Base-by-base conservation (phyloP, 53 echinoderm and acorn worm genomes). In the Temnopleurus reevesii region DNA sequence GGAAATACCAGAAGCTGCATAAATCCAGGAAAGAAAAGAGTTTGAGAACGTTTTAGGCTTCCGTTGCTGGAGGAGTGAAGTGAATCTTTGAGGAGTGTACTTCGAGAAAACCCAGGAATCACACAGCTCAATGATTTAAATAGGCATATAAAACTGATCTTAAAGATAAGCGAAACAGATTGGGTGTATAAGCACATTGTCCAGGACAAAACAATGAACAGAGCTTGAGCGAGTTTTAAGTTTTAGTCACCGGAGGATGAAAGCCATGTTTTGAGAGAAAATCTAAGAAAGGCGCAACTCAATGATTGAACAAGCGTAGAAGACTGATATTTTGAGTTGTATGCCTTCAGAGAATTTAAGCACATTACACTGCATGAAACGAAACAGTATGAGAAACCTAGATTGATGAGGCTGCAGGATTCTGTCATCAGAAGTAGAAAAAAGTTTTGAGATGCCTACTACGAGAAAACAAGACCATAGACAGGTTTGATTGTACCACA, bases 1-100 rank as follows among this genome's bases (percentile, higher is more conserved):
- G 17, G 5, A 49, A 17, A 49, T 17, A 49, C 12, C 49, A 49
- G 49, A 13, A 12, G 17, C 12, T 49, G 56, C 25, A 56, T 3
- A 55, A 15, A 56, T 56, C 0, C 56, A 56, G n/a, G 19, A 5
- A 55, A 1, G 56, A n/a, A 56, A 56, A 24, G 7, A 23, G n/a
- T 49, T 49, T 17, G 8, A 77, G 94, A 8, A 96, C 94, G 59
- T 96, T 94, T 63, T 94, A 94, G 89, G 44, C 79, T 1, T 77
- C 88, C 6, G n/a, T 89, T 27, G 93, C 96, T 1, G 94, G 94
- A 8, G 96, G 96, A 9, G 77, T 93, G 90, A 93, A 94, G 53
- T 94, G 94, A 76, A 55, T 57, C 1, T 96, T 96, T 92, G 92
- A 93, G 27, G 94, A 96, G 71, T 94, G 94, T 3, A 93, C 96